Conservation (phyloP, 30 jellyfish, hydroid and myxozoan genomes). For the Morbakka virulenta region DNA sequence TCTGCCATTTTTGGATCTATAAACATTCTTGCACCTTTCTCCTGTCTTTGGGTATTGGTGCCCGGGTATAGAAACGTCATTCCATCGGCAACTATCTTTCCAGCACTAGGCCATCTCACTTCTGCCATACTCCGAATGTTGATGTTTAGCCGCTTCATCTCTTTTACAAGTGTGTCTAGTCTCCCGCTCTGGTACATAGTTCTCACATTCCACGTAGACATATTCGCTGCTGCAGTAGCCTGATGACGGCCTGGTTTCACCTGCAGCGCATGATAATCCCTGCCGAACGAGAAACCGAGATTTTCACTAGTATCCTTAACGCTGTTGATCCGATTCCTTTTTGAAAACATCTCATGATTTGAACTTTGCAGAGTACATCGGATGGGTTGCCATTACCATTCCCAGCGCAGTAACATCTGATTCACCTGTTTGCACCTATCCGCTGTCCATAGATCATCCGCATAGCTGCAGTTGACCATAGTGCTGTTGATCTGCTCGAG, state of each 20-base stretch:
- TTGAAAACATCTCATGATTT: background rate
- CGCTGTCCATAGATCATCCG: conserved; percentile 23
- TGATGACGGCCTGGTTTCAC: too few relatives aligned
- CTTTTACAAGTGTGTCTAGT: too few relatives aligned
- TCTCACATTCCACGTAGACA: background rate
- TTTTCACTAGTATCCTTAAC: too few relatives aligned
- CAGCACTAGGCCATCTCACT: background rate
- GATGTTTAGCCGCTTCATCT: too few relatives aligned
- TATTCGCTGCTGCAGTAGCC: conserved; percentile 3
- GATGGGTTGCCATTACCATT: conserved; percentile 18
- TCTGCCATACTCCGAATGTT: too few relatives aligned
- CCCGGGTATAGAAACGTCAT: background rate
- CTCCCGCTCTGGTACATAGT: too few relatives aligned
- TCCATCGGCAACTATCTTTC: background rate
- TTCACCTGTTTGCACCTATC: too few relatives aligned
- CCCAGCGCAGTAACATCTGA: background rate
- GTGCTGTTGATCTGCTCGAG: conserved; percentile 16
- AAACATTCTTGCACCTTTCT: background rate
- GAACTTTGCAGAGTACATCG: background rate
- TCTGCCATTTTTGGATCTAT: background rate
- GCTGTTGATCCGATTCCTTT: too few relatives aligned
- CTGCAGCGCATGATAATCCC: too few relatives aligned
- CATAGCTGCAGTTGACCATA: too few relatives aligned
- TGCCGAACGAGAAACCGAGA: conserved; percentile 12
- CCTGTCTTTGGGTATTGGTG: background rate